Evolutionary conservation across 2,113 vertebrate genomes (phyloP).

Genomic region (Melozone crissalis): DNA sequence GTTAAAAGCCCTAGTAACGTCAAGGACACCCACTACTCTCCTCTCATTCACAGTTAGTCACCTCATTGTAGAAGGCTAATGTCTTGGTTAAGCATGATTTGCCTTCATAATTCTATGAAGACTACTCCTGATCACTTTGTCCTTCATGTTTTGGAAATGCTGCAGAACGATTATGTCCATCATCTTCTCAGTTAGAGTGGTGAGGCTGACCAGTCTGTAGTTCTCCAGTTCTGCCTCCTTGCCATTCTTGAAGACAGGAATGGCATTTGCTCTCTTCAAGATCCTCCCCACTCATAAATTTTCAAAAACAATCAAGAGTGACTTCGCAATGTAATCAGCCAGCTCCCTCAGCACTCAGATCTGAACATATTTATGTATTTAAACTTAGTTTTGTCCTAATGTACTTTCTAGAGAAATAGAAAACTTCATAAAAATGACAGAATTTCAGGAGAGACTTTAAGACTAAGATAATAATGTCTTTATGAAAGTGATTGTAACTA

Average conservation of each 20-base stretch:
- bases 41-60: background rate
- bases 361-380: background rate
- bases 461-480: background rate
- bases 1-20: background rate
- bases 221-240: background rate
- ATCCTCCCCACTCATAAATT: background rate
- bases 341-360: background rate
- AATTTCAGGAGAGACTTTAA: background rate
- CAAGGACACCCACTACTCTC: background rate
- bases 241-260: background rate
- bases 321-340: background rate
- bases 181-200: background rate
- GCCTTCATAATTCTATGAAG: background rate
- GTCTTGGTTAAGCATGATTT: background rate
- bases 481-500: background rate
- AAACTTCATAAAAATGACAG: background rate
- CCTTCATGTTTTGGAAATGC: background rate
- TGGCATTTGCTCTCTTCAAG: fast-evolving
- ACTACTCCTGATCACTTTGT: background rate
- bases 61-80: background rate
- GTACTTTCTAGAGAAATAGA: background rate
- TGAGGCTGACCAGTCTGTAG: background rate
- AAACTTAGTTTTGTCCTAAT: background rate
- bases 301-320: background rate
- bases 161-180: background rate